Conservation (phyloP, 2,797 vertebrate species). For the Vipera ursinii region DNA sequence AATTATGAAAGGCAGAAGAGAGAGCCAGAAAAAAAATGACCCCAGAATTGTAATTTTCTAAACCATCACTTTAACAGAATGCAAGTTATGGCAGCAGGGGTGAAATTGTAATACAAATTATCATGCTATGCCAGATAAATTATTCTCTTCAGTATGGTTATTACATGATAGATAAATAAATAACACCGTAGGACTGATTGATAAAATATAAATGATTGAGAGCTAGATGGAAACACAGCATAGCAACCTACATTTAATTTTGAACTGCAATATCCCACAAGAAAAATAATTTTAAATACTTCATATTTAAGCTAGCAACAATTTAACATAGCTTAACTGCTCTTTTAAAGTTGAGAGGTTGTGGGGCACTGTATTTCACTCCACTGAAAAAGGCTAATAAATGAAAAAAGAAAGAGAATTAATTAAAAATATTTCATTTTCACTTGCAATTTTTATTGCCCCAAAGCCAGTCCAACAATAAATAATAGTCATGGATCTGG, state of each 20-base stretch:
- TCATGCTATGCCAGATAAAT: slow-evolving; percentile 77
- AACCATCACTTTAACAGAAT: slow-evolving; percentile 73
- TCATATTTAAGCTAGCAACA: slow-evolving; percentile 36
- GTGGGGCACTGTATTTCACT: neutral
- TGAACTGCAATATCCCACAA: slow-evolving; percentile 72
- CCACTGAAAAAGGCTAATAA: neutral
- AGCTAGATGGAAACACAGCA: slow-evolving; percentile 70
- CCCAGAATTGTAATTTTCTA: slow-evolving; percentile 78
- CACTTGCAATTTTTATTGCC: neutral
- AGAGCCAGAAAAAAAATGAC: slow-evolving; percentile 68
- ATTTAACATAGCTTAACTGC: slow-evolving; percentile 36
- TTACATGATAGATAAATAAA: slow-evolving; percentile 80
- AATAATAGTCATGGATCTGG: neutral
- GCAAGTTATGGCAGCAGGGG: slow-evolving; percentile 73
- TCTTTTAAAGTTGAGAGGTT: slow-evolving; percentile 36
- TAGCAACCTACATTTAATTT: slow-evolving; percentile 63
- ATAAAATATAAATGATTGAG: slow-evolving; percentile 77
- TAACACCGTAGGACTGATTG: slow-evolving; percentile 75
- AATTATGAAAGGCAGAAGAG: slow-evolving; percentile 71
- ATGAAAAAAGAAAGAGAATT: neutral
- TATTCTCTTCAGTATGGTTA: slow-evolving; percentile 75
- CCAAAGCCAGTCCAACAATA: neutral
- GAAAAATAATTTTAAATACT: slow-evolving; percentile 60
- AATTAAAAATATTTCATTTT: neutral
- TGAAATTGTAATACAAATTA: slow-evolving; percentile 79